Conservation (phyloP, 2,797 vertebrate species). For the Gambusia yucatana region DNA sequence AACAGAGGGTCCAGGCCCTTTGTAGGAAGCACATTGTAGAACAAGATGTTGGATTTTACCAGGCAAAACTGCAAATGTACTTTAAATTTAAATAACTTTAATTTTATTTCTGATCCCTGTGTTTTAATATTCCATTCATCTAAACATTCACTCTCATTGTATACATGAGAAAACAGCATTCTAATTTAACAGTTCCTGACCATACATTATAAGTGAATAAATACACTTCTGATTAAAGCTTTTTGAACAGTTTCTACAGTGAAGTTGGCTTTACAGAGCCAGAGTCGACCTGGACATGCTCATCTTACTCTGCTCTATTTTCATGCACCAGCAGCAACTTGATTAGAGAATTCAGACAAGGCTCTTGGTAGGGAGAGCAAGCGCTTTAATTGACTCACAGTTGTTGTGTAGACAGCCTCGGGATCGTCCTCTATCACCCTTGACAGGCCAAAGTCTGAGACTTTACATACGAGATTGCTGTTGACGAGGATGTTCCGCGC, state of each 20-base stretch:
- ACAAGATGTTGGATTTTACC: no score
- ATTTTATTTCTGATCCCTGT: neutral
- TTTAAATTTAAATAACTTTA: no score
- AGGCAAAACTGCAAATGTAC: neutral
- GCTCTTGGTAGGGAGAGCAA: constrained; percentile 17
- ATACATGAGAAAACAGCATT: neutral
- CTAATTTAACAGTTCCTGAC: neutral
- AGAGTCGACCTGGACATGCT: neutral
- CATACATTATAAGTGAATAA: neutral
- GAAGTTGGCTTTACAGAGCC: neutral
- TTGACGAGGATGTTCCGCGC: constrained; percentile 98
- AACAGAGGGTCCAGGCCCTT: no score
- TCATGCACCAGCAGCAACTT: constrained; percentile 36
- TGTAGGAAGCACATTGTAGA: no score
- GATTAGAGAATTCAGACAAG: constrained; percentile 60
- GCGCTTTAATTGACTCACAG: constrained; percentile 85
- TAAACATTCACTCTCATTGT: neutral
- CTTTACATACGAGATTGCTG: constrained; percentile 99
- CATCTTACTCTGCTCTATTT: constrained; percentile 37
- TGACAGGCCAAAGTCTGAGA: constrained; percentile 98
- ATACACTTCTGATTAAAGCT: neutral
- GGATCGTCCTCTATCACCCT: constrained; percentile 98
- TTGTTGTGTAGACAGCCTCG: constrained; percentile 98
- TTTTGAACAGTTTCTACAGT: neutral
- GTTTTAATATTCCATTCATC: neutral